Evolutionary conservation across 1,140 invertebrate genomes (phyloP), one percentile per base, ranked within the genome.

Genomic region (Trichoplusia ni): DNA sequence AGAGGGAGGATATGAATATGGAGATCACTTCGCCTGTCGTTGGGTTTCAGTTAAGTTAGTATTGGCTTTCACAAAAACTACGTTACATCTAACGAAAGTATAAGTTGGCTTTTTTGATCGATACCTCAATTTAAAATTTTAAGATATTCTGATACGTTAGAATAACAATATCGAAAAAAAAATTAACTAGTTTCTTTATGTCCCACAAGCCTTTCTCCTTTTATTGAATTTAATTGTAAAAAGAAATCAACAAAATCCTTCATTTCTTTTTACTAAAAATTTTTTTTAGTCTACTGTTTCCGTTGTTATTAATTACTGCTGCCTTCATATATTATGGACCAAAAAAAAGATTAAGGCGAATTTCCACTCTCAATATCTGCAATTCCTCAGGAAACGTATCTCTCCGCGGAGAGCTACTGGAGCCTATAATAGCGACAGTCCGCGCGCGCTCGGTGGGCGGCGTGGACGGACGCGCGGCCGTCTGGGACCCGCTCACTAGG

Each of bases 391-490:
- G 42, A 4, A 70, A 78, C 16, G 65, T 64, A 8, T 40, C 42
- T 0, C 1, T 79, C 1, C 62, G 53, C 4, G 79, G 73, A 0
- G 42, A 64, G 56, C 49, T 86, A 8, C 37, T 88, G 56, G 85
- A 88, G 74, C 85, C 85, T 9, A 66, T 88, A n/a, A 81, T 88
- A 33, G 79, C 73, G 51, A 81, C 82, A 4, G 62, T 86, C 61
- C 73, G 84, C 7, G 79, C 74, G 9, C 58, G 80, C 18, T 21
- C 64, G 0, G 54, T 33, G n/a, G 74, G 56, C 21, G 47, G 53
- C 0, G 64, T 33, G 7, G 54, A 67, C 35, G 78, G 78, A 9
- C 96, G 96, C 94, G 93, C 93, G 0, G 93, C 92, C 11, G 90
- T 81, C 2, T 90, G 89, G 89, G 79, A 84, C 44, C 82, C 79